Base-by-base conservation (phyloP, 2,797 vertebrate species). In the Brachyalestes nurse region DNA sequence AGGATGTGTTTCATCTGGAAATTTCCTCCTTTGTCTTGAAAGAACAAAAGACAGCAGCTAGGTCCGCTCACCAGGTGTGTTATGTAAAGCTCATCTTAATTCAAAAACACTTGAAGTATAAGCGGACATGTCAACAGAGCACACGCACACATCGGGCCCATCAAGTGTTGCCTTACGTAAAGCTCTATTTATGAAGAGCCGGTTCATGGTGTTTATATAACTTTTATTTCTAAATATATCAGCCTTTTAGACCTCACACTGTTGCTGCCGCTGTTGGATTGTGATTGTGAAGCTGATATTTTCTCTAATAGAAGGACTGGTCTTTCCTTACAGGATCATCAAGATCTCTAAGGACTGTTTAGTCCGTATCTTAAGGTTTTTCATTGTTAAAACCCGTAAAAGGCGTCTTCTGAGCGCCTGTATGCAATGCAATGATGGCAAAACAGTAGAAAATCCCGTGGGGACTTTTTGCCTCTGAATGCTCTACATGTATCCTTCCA, bases 101-200 rank as follows among this genome's bases (percentile, higher is more conserved):
- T 55, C 45, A 64, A 72, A 34, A 71, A 73, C 61, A 80, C 74
- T 65, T 12, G 10, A 72, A 40, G 21, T 57, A 34, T 72, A 66
- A 45, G 13, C 25, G 42, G 5, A 55, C 8, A 25, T 51, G 45
- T 58, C 23, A 10, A 21, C 40, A 57, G 34, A 69, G 23, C 25
- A 34, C 23, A 62, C 25, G 67, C 62, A 34, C 6, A 9, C 10
- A 60, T 58, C 67, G 12, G 60, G 49, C 40, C 7, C 3, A 5
- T 64, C 9, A 1, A 79, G 77, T 65, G 60, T 40, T 42, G 40
- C 19, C 55, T 79, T 79, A 72, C 16, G 19, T 79, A 79, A 79
- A 62, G 57, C 45, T 79, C 45, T 72, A n/a, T 6, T 45, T 55
- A n/a, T 70, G 66, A 71, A 16, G 55, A 5, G n/a, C 47, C 16